Base-by-base conservation (phyloP, 2,797 vertebrate genomes). In the Naso thynnoides region DNA sequence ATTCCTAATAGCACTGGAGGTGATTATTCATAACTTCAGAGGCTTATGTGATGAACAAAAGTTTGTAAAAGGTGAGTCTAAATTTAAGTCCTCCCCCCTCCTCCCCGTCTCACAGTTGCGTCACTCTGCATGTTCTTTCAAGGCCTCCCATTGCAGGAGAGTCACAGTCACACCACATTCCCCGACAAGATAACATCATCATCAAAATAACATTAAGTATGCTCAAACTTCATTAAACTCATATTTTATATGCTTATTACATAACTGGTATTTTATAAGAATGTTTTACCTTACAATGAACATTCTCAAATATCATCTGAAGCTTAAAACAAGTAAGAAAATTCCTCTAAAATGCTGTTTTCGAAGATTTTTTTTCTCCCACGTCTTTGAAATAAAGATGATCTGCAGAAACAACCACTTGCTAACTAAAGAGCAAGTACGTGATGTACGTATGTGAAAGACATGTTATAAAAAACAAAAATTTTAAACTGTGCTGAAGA, bases 31-130 rank as follows among this genome's bases (percentile, higher is more conserved):
- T 59, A 76, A 73, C 73, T 65, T 58, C 70, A 83, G 50, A 82
- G 58, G 68, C 21, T 55, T 49, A 56, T 55, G 47, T 76, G 70
- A 80, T 75, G 60, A 81, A 33, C 39, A 79, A 52, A 85, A 73
- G 70, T 86, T 91, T 83, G 67, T 64, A 41, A 81, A 80, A 85
- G 62, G 76, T 85, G 78, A 87, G 56, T 84, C 83, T 82, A 86
- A 85, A 86, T 68, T 86, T 69, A 86, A 83, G 38, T 71, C 23
- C 26, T 4, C 47, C 29, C 21, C 15, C 21, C 14, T 21, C 53
- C 39, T 23, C 6, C 29, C 42, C 15, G 49, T 67, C 58, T 71
- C 47, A 21, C 69, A 41, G 68, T 77, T 71, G 74, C 56, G 23
- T 91, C 81, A 74, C 74, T 27, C 61, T 47, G 50, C 21, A 52